Evolutionary conservation across 2,113 vertebrate genomes (phyloP).

Genomic region (Harpagus bidentatus): DNA sequence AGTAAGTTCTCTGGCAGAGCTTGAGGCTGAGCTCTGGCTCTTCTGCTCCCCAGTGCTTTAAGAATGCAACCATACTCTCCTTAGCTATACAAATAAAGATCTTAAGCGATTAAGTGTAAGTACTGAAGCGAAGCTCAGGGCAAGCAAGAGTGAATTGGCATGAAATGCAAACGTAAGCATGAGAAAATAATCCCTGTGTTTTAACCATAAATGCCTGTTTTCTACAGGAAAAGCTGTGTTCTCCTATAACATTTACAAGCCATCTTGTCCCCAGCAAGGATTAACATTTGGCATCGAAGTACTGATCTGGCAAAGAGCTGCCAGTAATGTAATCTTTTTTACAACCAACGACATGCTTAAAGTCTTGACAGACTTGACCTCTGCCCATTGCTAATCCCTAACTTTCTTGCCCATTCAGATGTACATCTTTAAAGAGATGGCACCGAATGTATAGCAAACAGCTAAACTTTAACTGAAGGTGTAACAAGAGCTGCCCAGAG

Average conservation of each 20-base stretch:
- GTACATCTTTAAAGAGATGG: slow-evolving; percentile 30
- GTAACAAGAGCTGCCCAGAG: not conserved
- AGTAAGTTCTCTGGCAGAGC: not conserved
- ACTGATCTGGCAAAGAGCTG: slow-evolving; percentile 53
- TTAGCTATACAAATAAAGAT: slow-evolving; percentile 25
- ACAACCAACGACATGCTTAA: slow-evolving; percentile 44
- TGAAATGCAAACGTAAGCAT: slow-evolving; percentile 69
- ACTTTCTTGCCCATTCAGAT: slow-evolving; percentile 62
- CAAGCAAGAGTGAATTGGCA: slow-evolving; percentile 27
- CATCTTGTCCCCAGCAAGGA: slow-evolving; percentile 69
- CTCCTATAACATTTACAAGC: slow-evolving; percentile 73
- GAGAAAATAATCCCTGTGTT: slow-evolving; percentile 59
- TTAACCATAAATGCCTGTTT: slow-evolving; percentile 64
- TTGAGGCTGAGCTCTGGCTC: not conserved
- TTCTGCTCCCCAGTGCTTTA: not conserved
- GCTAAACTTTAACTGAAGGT: not conserved
- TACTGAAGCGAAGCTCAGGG: not conserved
- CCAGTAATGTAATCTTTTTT: slow-evolving; percentile 65
- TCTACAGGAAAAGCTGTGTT: slow-evolving; percentile 65
- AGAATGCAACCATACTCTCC: not conserved
- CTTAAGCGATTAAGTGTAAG: slow-evolving; percentile 1
- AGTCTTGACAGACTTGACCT: slow-evolving; percentile 48
- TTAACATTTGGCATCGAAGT: slow-evolving; percentile 71
- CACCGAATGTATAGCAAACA: not conserved
- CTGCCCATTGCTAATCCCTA: slow-evolving; percentile 7